Percentiles rank a stretch among this genome's conserved stretches.
phyloP scores from a whole-genome alignment of 1,140 invertebrate genomes.

The Drosophila sp. region DNA sequence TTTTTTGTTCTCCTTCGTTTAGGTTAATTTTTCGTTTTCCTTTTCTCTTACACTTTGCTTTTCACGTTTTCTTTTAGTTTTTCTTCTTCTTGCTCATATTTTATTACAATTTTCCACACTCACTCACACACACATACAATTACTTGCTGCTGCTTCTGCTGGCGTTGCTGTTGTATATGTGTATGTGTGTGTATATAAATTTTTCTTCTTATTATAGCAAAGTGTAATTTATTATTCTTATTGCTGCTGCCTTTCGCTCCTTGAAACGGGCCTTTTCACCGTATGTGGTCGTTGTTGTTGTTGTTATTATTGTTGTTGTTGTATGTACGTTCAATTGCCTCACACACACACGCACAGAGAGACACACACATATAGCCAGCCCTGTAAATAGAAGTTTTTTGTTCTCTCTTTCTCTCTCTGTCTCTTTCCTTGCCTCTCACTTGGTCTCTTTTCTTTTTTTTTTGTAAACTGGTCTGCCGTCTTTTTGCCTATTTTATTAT shows the following conservation, averaged over 20 bases:
- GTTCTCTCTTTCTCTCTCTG: background rate
- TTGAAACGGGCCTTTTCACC: slow-evolving; percentile 76
- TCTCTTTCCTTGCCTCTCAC: slow-evolving; percentile 34
- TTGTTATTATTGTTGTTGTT: slow-evolving; percentile 51
- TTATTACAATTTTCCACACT: slow-evolving; percentile 79
- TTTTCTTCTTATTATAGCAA: slow-evolving; percentile 81
- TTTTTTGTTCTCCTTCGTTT: slow-evolving; percentile 23
- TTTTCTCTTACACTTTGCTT: slow-evolving; percentile 51
- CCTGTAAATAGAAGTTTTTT: slow-evolving; percentile 75
- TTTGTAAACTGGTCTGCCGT: slow-evolving; percentile 37
- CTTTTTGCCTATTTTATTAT: slow-evolving; percentile 73
- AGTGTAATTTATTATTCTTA: slow-evolving; percentile 82
- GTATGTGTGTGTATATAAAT: slow-evolving; percentile 69
- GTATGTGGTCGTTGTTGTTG: slow-evolving; percentile 72
- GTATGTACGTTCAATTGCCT: slow-evolving; percentile 62
- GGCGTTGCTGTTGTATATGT: slow-evolving; percentile 44
- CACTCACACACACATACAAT: slow-evolving; percentile 57
- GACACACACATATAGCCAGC: slow-evolving; percentile 47
- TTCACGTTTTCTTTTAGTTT: slow-evolving; percentile 54
- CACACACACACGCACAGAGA: slow-evolving; percentile 45
- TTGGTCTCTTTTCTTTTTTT: slow-evolving; percentile 48
- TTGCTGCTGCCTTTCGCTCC: slow-evolving; percentile 70
- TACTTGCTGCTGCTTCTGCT: slow-evolving; percentile 33
- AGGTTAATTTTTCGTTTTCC: slow-evolving; percentile 27
- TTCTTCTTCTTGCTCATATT: slow-evolving; percentile 65